Percentiles rank a stretch among this genome's conserved stretches.
These are phyloP conservation scores for Noctilio leporinus DNA, from an alignment of 2,113 vertebrate genomes.

Conservation along the genomic window DNA sequence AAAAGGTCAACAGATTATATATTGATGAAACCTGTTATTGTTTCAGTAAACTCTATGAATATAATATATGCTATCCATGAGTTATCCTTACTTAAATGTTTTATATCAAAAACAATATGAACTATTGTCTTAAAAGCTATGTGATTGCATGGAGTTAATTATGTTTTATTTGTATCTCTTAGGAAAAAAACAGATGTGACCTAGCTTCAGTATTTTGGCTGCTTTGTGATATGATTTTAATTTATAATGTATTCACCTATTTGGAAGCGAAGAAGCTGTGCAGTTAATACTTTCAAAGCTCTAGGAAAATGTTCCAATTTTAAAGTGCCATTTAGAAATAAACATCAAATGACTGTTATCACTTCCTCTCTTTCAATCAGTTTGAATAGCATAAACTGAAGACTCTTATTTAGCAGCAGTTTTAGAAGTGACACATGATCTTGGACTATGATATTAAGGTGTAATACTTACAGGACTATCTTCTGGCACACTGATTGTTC, in stretches of 20 bases:
- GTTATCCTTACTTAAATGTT: background rate
- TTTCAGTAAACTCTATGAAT: background rate
- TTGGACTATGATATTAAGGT: background rate
- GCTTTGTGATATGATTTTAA: background rate
- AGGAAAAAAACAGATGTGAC: background rate
- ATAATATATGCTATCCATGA: background rate
- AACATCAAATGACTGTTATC: background rate
- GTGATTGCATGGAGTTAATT: background rate
- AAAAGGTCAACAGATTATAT: background rate
- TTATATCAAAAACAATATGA: background rate
- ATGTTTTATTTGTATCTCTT: background rate
- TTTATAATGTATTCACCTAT: background rate
- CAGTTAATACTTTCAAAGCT: background rate
- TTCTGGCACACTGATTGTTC: background rate
- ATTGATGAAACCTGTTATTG: background rate
- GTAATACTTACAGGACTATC: background rate
- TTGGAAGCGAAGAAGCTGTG: background rate
- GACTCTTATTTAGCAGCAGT: background rate
- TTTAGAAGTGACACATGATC: background rate
- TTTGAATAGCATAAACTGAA: background rate
- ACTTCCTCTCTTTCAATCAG: background rate
- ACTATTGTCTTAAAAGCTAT: background rate
- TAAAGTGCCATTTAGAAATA: background rate
- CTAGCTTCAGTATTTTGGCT: background rate
- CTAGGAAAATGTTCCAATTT: background rate